Conservation (phyloP, 2,888 invertebrate genomes). For the Abrostola triplasia region DNA sequence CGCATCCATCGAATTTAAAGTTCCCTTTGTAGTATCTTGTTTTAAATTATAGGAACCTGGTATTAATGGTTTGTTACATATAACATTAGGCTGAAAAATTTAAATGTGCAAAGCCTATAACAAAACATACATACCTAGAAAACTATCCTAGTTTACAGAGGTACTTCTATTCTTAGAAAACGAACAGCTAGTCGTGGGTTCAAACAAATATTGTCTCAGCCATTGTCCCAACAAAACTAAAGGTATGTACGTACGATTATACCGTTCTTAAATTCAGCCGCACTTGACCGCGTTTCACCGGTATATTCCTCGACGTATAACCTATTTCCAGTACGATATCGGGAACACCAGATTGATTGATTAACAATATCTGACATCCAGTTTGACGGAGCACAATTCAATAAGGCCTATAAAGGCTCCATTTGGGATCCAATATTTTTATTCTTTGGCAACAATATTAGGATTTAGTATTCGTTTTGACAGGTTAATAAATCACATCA, state of each 20-base stretch:
- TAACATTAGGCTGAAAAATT: no score
- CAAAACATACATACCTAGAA: no score
- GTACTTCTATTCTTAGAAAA: no score
- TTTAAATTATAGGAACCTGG: no score
- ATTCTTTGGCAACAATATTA: not conserved
- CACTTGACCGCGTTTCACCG: not conserved
- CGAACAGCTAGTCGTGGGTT: no score
- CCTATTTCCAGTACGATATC: not conserved
- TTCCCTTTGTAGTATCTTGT: no score
- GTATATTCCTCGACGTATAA: not conserved
- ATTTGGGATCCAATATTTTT: conserved; percentile 1
- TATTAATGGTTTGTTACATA: no score
- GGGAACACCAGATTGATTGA: conserved; percentile 3
- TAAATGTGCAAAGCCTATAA: no score
- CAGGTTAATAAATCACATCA: not conserved
- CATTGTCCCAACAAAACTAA: not conserved
- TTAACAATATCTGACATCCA: not conserved
- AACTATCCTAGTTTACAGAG: no score
- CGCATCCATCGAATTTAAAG: no score
- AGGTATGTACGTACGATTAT: not conserved
- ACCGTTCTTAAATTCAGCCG: not conserved
- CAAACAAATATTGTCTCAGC: no score
- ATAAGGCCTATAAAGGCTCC: conserved; percentile 3
- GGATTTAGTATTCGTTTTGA: not conserved
- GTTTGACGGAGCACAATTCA: conserved; percentile 1